These are phyloP conservation scores for Nomia melanderi DNA, from an alignment of 1,140 invertebrate species.

Conservation along the genomic window DNA sequence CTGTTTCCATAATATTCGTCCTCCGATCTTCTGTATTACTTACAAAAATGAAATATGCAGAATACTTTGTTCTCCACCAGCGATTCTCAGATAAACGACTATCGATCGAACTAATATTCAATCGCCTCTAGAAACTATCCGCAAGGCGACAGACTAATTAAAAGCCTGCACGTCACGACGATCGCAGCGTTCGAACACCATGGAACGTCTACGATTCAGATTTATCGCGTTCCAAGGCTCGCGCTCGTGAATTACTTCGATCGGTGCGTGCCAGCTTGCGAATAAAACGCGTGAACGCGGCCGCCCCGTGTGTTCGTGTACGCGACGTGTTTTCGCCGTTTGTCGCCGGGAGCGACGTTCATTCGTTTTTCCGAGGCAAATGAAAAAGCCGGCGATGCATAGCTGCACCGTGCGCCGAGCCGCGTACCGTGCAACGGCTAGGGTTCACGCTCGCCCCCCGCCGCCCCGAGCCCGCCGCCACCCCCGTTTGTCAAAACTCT, in stretches of 20 bases:
- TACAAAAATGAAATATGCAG: too few relatives aligned
- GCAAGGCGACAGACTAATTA: too few relatives aligned
- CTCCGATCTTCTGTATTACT: too few relatives aligned
- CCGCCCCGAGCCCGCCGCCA: not conserved
- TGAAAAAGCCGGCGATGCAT: conserved; percentile 62
- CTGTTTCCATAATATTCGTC: too few relatives aligned
- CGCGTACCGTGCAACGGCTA: conserved; percentile 7
- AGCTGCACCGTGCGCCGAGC: conserved; percentile 25
- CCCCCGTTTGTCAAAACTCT: conserved; percentile 72
- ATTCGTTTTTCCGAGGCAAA: conserved; percentile 67
- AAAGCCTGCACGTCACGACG: too few relatives aligned
- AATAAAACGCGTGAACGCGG: conserved; percentile 61
- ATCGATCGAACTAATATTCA: too few relatives aligned
- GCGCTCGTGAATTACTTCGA: conserved; percentile 31
- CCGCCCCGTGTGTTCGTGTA: conserved; percentile 61
- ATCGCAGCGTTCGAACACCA: too few relatives aligned
- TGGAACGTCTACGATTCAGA: too few relatives aligned
- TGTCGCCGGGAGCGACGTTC: conserved; percentile 65
- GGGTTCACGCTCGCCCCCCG: conserved; percentile 11
- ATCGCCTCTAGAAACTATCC: too few relatives aligned
- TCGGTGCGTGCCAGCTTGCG: conserved; percentile 13
- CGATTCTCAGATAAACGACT: too few relatives aligned
- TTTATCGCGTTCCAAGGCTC: not conserved
- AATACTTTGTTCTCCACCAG: too few relatives aligned
- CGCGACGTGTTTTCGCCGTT: conserved; percentile 67